Evolutionary conservation across 2,113 vertebrate species (phyloP).

Genomic region (Tretioscincus oriximinensis): DNA sequence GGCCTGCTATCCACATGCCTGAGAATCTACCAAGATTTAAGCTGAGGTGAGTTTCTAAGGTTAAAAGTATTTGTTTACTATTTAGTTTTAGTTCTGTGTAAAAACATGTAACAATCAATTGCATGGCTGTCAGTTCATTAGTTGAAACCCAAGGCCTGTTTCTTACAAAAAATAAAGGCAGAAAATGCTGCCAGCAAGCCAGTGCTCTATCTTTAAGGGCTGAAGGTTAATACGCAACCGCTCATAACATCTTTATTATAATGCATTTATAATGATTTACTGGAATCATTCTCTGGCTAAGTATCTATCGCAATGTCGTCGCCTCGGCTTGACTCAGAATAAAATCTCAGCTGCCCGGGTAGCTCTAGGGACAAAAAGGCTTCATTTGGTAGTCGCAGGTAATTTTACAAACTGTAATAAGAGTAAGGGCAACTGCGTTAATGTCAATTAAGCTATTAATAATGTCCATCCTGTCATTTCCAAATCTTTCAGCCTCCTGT

Average conservation of each 20-base stretch:
- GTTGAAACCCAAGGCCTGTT: conserved; percentile 57
- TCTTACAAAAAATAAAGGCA: conserved; percentile 65
- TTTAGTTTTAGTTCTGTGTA: conserved; percentile 42
- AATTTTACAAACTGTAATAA: conserved; percentile 78
- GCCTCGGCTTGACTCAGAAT: conserved; percentile 69
- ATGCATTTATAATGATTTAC: conserved; percentile 86
- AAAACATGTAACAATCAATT: conserved; percentile 62
- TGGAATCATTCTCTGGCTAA: conserved; percentile 76
- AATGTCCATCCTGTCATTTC: conserved; percentile 74
- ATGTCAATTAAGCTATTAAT: conserved; percentile 85
- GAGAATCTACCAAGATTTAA: neutral
- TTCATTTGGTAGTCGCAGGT: conserved; percentile 68
- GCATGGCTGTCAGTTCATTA: conserved; percentile 66
- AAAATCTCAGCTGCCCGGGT: conserved; percentile 75
- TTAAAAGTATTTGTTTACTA: neutral
- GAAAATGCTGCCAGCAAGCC: conserved; percentile 60
- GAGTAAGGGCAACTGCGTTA: conserved; percentile 76
- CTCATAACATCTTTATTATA: conserved; percentile 82
- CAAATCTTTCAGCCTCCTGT: conserved; percentile 71
- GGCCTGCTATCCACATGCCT: too few species aligned
- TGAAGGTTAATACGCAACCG: conserved; percentile 78
- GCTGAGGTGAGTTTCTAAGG: neutral
- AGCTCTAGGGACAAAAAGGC: conserved; percentile 76
- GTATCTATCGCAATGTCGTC: conserved; percentile 75
- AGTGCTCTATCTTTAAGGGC: conserved; percentile 75